These are phyloP conservation scores for Ormyrus pomaceus DNA, from an alignment of 2,888 invertebrate species.

Conservation along the genomic window DNA sequence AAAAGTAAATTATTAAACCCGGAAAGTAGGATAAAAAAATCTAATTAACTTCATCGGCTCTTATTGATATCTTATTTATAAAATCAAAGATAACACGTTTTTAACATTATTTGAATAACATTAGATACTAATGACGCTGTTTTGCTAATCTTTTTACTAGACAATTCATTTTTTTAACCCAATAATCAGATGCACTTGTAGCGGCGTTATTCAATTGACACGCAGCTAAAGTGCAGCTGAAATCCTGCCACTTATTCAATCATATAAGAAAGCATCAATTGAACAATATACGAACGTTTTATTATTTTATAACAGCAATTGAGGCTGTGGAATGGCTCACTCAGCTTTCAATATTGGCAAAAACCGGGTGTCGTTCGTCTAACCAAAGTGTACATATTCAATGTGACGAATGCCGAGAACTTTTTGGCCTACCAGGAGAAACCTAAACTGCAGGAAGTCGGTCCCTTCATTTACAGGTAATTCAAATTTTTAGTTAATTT, in stretches of 20 bases:
- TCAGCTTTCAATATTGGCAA: slow-evolving; percentile 93
- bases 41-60: too few relatives aligned
- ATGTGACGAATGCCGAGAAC: slow-evolving; percentile 90
- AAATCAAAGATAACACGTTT: too few relatives aligned
- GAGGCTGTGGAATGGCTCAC: slow-evolving; percentile 88
- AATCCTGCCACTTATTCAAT: slow-evolving; percentile 36
- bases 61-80: too few relatives aligned
- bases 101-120: too few relatives aligned
- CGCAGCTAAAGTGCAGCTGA: not conserved
- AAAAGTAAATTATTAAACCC: too few relatives aligned
- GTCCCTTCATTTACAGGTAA: slow-evolving; percentile 92
- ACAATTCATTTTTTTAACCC: not conserved
- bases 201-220: too few relatives aligned
- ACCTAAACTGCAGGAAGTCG: slow-evolving; percentile 88
- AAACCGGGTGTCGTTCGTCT: slow-evolving; percentile 89
- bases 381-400: slow-evolving; percentile 92
- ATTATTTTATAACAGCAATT: slow-evolving; percentile 81
- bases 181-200: not conserved
- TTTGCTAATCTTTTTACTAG: too few relatives aligned
- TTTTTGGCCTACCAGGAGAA: slow-evolving; percentile 87
- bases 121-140: too few relatives aligned
- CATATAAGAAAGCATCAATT: slow-evolving; percentile 10
- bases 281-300: slow-evolving; percentile 34
- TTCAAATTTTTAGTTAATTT: not conserved
- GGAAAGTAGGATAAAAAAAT: too few relatives aligned